These are phyloP conservation scores for Atta colombica DNA, from an alignment of 1,140 invertebrate genomes.

Conservation along the genomic window DNA sequence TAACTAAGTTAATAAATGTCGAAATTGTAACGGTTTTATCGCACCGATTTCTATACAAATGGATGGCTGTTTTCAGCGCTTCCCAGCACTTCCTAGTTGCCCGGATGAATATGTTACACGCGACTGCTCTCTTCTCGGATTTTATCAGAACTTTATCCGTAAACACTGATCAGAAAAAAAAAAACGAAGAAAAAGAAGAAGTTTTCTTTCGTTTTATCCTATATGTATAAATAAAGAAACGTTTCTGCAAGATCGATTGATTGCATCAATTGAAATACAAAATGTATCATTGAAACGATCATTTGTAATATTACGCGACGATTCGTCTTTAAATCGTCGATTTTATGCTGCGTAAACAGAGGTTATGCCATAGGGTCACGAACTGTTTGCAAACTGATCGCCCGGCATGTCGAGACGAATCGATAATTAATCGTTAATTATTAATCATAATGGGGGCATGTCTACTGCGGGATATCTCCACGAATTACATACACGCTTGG, in stretches of 20 bases:
- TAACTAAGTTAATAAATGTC: constrained; percentile 43
- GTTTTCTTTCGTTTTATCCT: background rate
- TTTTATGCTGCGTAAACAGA: constrained; percentile 34
- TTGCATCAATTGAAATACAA: constrained; percentile 46
- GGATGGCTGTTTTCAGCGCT: background rate
- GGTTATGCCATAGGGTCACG: constrained; percentile 8
- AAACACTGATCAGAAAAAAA: too few species aligned
- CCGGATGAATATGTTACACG: background rate
- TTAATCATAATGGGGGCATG: constrained; percentile 36
- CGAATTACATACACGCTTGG: background rate
- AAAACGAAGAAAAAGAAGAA: background rate
- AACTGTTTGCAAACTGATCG: constrained; percentile 11
- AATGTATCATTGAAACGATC: background rate
- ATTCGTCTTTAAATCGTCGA: constrained; percentile 20
- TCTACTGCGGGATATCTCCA: constrained; percentile 10
- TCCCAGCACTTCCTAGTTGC: background rate
- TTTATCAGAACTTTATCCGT: background rate
- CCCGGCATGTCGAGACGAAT: constrained; percentile 62
- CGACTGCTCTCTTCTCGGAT: background rate
- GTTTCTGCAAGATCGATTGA: background rate
- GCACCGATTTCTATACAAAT: background rate
- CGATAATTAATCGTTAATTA: constrained; percentile 72
- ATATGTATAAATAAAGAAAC: background rate
- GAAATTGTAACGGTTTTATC: constrained; percentile 14
- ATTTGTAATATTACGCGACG: background rate